Conservation (phyloP, 2,797 vertebrate genomes). For the Halcyon chelicuti region DNA sequence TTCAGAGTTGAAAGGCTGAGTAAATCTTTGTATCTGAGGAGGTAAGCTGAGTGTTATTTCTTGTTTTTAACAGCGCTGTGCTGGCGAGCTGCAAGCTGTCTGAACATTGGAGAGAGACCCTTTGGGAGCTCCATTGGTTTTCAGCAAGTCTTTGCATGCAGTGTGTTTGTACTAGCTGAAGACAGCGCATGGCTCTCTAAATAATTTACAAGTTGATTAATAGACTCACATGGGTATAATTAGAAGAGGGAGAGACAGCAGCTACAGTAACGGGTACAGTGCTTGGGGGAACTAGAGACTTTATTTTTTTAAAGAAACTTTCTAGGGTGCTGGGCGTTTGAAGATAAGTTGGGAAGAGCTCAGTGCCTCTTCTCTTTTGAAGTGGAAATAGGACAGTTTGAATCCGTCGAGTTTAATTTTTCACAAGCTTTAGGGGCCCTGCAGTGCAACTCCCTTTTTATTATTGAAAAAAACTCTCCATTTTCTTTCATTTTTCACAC, state of each 20-base stretch:
- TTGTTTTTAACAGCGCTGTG: slow-evolving; percentile 59
- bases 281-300: slow-evolving; percentile 96
- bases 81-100: slow-evolving; percentile 60
- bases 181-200: slow-evolving; percentile 92
- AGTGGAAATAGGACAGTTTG: slow-evolving; percentile 99
- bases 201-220: slow-evolving; percentile 99
- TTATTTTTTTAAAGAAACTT: slow-evolving; percentile 92
- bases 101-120: slow-evolving; percentile 78
- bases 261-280: slow-evolving; percentile 95
- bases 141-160: slow-evolving; percentile 73
- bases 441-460: slow-evolving; percentile 89
- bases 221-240: slow-evolving; percentile 99
- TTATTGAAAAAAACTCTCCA: slow-evolving; percentile 88
- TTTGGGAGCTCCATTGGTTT: slow-evolving; percentile 82
- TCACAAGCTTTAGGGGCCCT: slow-evolving; percentile 95
- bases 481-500: slow-evolving; percentile 80
- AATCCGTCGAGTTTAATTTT: slow-evolving; percentile 99
- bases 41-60: slow-evolving; percentile 60
- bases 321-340: slow-evolving; percentile 92
- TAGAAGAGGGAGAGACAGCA: slow-evolving; percentile 96
- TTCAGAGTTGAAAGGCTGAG: slow-evolving; percentile 73
- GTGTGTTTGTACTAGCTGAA: slow-evolving; percentile 92
- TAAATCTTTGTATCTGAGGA: slow-evolving; percentile 72
- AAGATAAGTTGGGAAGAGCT: slow-evolving; percentile 96
- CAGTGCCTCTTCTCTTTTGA: slow-evolving; percentile 95